Evolutionary conservation across 2,888 invertebrate genomes (phyloP), one percentile per base, ranked within the genome.

Genomic region (Melangyna quadrimaculata): DNA sequence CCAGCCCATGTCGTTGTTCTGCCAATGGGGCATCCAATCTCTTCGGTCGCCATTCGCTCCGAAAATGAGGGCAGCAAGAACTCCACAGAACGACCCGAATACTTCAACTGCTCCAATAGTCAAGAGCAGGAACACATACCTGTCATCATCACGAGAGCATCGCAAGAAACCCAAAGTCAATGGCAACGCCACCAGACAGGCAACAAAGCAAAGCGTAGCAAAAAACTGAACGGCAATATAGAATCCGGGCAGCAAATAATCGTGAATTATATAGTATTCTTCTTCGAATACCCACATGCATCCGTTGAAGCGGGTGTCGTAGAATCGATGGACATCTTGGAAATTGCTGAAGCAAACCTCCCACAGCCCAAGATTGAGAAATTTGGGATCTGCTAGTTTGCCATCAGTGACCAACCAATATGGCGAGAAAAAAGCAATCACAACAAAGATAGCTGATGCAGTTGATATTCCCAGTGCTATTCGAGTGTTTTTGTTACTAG

Each of bases 241-340:
- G 93, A 98, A 99, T 14, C 96, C 95, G 70, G 98, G 98, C 88
- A 98, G 92, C 4, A 99, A 93, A 89, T 97, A 96, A 89, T 98
- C 96, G 89, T 97, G 96, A 88, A 99, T 97, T 78, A 98, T 98
- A 90, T 98, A 97, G 91, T 97, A 98, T 92, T 99, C 98, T 91
- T 98, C 98, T 92, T 98, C 97, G 90, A 98, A 98, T 81, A 99
- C 96, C 98, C 98, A 99, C 97, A 98, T 98, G 90, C 99, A 99
- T 0, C 97, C 97, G 17, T 93, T 94, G 89, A 97, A 97, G 70
- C 94, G 93, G 6, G 95, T 95, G 89, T 98, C 97, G 92, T 98
- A 98, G 91, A 95, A 94, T 88, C 96, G 95, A 88, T 96, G 95
- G 5, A 96, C 95, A 91, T 98, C 98, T 92, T 96, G 95, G 90